phyloP scores from a whole-genome alignment of 1,140 invertebrate genomes.

The Drosophila persimilis region DNA sequence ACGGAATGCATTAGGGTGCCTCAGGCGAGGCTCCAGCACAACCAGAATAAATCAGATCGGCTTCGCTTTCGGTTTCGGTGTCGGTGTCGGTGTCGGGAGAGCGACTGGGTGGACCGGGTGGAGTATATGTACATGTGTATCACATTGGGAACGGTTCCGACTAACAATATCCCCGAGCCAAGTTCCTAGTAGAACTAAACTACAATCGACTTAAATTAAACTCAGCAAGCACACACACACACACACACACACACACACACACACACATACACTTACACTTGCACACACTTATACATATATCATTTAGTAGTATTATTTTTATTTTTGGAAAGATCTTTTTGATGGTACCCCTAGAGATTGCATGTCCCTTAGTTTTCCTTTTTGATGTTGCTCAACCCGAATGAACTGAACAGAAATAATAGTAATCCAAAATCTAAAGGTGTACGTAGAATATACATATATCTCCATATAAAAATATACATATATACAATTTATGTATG shows the following conservation, averaged over 20 bases:
- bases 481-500: too few relatives aligned
- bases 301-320: conserved; percentile 25
- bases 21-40: not conserved
- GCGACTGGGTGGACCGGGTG: conserved; percentile 25
- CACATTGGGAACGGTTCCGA: conserved; percentile 11
- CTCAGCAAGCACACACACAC: conserved; percentile 4
- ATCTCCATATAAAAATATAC: too few relatives aligned
- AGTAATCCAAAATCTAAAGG: too few relatives aligned
- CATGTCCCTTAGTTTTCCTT: conserved; percentile 6
- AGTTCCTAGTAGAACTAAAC: conserved; percentile 30
- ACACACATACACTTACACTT: not conserved
- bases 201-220: conserved; percentile 6
- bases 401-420: too few relatives aligned
- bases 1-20: conserved; percentile 33
- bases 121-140: conserved; percentile 13
- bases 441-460: too few relatives aligned
- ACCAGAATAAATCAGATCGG: conserved; percentile 10
- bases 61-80: conserved; percentile 10
- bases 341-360: conserved; percentile 27
- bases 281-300: conserved; percentile 22
- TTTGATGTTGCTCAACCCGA: too few relatives aligned
- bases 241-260: not conserved
- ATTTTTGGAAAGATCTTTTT: not conserved
- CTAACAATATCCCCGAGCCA: conserved; percentile 15
- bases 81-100: too few relatives aligned